These are phyloP conservation scores for Microcebus ravelobensis DNA, from an alignment of 2,113 vertebrate genomes.

Conservation along the genomic window DNA sequence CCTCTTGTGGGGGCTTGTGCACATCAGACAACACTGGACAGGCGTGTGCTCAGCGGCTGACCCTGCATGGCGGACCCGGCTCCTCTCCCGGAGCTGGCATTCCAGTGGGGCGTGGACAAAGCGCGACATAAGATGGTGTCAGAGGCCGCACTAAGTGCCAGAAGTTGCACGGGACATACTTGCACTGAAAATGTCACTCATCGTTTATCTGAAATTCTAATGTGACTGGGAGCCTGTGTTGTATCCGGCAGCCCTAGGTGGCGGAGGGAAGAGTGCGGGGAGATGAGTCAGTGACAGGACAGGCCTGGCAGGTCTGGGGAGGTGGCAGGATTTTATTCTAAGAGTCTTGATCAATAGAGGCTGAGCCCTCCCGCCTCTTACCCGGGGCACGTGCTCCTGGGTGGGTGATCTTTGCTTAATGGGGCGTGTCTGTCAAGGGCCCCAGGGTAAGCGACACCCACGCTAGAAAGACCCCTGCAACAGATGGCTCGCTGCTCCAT, in stretches of 20 bases:
- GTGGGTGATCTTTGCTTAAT: not conserved
- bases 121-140: not conserved
- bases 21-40: not conserved
- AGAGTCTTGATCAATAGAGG: not conserved
- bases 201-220: not conserved
- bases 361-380: not conserved
- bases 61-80: not conserved
- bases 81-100: not conserved
- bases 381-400: not conserved
- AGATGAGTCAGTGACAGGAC: not conserved
- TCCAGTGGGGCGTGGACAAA: rapidly evolving
- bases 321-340: not conserved
- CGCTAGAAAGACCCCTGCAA: not conserved
- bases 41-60: no score
- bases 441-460: not conserved
- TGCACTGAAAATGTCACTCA: not conserved
- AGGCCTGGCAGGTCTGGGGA: not conserved
- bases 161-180: not conserved
- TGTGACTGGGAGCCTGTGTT: not conserved
- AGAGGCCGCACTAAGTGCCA: not conserved
- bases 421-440: not conserved
- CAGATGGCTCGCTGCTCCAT: conserved; percentile 57
- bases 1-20: not conserved
- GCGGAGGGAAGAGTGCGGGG: not conserved
- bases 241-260: not conserved